A percentile compares a stretch with the other conserved stretches of the same genome.
Evolutionary conservation across 2,113 vertebrate species (phyloP).

Genomic region (Petromus typicus): DNA sequence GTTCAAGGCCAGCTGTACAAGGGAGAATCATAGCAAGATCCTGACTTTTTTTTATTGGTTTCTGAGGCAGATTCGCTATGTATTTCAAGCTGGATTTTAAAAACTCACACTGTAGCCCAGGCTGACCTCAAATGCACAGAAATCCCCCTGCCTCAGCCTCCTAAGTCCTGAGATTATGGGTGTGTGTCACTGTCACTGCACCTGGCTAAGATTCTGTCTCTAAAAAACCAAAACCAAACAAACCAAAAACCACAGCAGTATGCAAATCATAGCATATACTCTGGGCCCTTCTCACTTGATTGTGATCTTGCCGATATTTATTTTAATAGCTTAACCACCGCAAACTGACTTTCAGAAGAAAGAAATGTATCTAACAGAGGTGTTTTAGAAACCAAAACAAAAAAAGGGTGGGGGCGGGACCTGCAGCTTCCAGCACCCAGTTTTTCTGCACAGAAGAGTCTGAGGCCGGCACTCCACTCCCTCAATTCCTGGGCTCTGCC

Average conservation of each 20-base stretch:
- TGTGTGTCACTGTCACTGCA: fast-evolving
- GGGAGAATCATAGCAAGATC: neutral
- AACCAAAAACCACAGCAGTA: neutral
- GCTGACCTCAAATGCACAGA: neutral
- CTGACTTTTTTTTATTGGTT: neutral
- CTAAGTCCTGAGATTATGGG: neutral
- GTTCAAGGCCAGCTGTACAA: neutral
- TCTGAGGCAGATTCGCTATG: neutral
- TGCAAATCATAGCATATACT: neutral
- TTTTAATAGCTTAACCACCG: neutral
- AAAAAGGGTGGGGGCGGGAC: neutral
- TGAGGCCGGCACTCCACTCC: neutral
- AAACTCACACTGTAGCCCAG: no score
- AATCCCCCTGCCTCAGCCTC: neutral
- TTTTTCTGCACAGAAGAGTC: neutral
- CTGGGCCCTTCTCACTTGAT: neutral
- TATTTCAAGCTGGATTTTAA: no score
- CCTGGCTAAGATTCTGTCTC: neutral
- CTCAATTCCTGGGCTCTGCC: neutral
- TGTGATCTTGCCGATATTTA: neutral
- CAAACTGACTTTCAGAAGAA: neutral
- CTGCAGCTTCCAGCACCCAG: neutral
- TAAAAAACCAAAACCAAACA: neutral
- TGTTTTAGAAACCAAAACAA: neutral
- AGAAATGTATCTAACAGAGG: neutral